Conservation (phyloP, 2,888 invertebrate genomes). For the Brenthis hecate region DNA sequence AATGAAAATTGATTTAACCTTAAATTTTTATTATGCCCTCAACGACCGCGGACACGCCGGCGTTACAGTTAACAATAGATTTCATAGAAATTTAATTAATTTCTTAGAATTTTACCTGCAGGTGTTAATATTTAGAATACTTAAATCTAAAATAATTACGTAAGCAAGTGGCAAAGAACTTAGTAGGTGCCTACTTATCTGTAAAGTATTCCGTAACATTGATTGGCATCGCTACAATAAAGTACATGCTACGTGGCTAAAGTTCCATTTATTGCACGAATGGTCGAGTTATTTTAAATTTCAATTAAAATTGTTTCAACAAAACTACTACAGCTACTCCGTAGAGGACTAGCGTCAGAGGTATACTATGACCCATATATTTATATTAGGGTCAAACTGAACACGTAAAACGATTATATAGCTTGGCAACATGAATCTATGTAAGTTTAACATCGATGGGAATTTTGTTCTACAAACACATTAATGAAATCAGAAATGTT, state of each 20-base stretch:
- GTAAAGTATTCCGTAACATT: constrained; percentile 1
- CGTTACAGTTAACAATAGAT: no score
- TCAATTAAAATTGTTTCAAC: constrained; percentile 59
- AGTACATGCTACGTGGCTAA: constrained; percentile 15
- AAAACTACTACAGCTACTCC: constrained; percentile 48
- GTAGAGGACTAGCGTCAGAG: constrained; percentile 37
- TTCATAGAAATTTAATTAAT: no score
- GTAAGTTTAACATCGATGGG: constrained; percentile 10
- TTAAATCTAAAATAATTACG: not conserved
- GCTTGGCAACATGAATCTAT: constrained; percentile 36
- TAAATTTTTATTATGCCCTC: no score
- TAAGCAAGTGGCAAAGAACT: no score
- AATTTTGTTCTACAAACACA: not conserved
- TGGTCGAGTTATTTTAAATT: constrained; percentile 49
- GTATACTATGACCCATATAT: constrained; percentile 64
- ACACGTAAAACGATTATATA: constrained; percentile 50
- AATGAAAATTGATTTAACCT: no score
- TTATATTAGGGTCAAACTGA: constrained; percentile 72
- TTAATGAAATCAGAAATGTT: no score
- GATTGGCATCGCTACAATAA: constrained; percentile 14
- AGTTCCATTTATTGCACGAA: constrained; percentile 36
- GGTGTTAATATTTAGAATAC: no score
- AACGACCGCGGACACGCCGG: no score
- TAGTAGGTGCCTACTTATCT: not conserved
- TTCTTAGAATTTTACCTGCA: no score